phyloP scores from a whole-genome alignment of 2,888 invertebrate genomes.

The Coenonympha arcania region DNA sequence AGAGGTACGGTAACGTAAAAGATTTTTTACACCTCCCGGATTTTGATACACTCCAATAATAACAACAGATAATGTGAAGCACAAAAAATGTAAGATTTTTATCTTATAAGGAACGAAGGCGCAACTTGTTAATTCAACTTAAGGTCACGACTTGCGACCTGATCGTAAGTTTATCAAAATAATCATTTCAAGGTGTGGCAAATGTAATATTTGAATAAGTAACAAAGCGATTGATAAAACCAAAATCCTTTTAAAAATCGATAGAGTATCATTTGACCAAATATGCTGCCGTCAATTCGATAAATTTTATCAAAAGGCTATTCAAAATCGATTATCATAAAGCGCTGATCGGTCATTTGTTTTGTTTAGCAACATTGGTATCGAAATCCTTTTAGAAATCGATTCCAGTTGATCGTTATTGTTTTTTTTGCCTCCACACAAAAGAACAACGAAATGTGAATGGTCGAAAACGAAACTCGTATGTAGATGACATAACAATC shows the following conservation, averaged over 20 bases:
- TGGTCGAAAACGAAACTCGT: not conserved
- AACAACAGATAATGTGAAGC: too few relatives aligned
- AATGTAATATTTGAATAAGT: conserved; percentile 1
- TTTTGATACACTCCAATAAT: not conserved
- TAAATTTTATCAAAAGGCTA: not conserved
- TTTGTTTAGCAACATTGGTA: not conserved
- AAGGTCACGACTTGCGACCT: conserved; percentile 1
- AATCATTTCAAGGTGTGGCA: conserved; percentile 1
- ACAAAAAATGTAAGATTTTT: not conserved
- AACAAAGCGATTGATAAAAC: not conserved
- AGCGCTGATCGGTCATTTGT: not conserved
- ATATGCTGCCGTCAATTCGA: too few relatives aligned
- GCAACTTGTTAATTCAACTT: not conserved
- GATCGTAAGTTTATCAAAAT: not conserved
- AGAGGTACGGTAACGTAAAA: not conserved
- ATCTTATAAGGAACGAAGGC: conserved; percentile 9
- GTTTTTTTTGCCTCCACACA: conserved; percentile 3
- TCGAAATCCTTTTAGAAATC: conserved; percentile 3
- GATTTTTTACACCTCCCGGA: not conserved
- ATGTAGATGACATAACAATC: conserved; percentile 20
- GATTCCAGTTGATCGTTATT: not conserved
- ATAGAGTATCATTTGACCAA: too few relatives aligned
- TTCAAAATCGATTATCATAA: not conserved
- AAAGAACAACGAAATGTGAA: conserved; percentile 4
- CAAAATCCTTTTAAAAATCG: not conserved